Evolutionary conservation across 64 coral and sea anemone genomes (phyloP).

Genomic region (Platygyra sinensis): DNA sequence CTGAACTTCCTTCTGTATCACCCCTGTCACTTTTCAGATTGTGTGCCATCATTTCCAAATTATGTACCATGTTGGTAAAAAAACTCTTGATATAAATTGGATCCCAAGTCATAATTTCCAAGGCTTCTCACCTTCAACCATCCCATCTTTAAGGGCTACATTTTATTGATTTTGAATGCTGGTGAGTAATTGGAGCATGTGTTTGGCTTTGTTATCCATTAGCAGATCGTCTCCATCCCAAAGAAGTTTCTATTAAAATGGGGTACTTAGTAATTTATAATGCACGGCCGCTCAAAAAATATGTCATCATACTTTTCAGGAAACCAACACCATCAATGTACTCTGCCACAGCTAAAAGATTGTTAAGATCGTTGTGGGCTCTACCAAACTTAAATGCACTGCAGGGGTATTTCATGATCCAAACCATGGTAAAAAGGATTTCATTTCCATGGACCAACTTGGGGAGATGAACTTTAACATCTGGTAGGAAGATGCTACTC

Average conservation of each 20-base stretch:
- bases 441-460: not conserved
- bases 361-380: no score
- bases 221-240: not conserved
- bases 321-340: not conserved
- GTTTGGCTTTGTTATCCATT: not conserved
- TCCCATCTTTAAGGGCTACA: not conserved
- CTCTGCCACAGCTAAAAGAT: not conserved
- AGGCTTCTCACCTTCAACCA: not conserved
- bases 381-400: no score
- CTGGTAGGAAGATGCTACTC: conserved; percentile 14
- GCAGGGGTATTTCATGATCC: not conserved
- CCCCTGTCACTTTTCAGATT: not conserved
- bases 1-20: not conserved
- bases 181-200: no score
- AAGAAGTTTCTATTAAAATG: not conserved
- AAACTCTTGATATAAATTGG: not conserved
- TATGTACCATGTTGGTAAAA: not conserved
- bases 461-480: not conserved
- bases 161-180: not conserved
- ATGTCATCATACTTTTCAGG: not conserved
- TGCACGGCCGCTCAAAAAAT: not conserved
- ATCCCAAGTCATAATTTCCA: not conserved
- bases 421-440: not conserved
- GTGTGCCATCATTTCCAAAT: not conserved
- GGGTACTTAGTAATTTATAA: not conserved